Evolutionary conservation across 2,888 invertebrate genomes (phyloP), one percentile per base, ranked within the genome.

Genomic region (Acrobasis repandana): DNA sequence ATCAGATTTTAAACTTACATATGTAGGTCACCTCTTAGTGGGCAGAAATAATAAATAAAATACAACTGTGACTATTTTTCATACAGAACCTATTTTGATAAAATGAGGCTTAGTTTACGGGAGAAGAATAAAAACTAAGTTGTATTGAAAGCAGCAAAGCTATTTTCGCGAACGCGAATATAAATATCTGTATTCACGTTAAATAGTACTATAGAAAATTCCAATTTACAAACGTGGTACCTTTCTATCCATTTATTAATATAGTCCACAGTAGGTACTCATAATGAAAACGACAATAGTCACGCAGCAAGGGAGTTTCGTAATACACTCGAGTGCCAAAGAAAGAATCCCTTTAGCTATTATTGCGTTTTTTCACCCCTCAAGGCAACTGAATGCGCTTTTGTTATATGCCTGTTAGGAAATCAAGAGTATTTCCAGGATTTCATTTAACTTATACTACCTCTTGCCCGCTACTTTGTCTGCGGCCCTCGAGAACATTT

Each of bases 281-380:
- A 69, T 73, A 72, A 71, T 73, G 70, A 71, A 77, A 79, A 75
- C 73, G 70, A 78, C 59, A 75, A 77, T 74, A 73, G 71, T 76
- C 68, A 68, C 72, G 69, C 69, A 70, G 70, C 66, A 67, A 71
- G 70, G 71, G 75, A 73, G 78, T 79, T 79, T 78, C 75, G 75
- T 79, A 79, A 81, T 80, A 77, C 75, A 76, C 76, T 74, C 69
- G 71, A 67, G 70, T 70, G 73, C 67, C 71, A 74, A 75, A 74
- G 77, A 77, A 79, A 74, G 75, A 79, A 79, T 77, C 72, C 66
- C 66, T 67, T 73, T 72, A 68, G 69, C 74, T 72, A 71, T 78
- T 78, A 75, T 79, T 76, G 71, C 78, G 72, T 72, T 76, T 67
- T 60, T 65, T 63, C 62, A 65, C 67, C 67, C 68, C 66, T 65